phyloP scores from a whole-genome alignment of 2,888 invertebrate genomes.

The Protonemura montana region DNA sequence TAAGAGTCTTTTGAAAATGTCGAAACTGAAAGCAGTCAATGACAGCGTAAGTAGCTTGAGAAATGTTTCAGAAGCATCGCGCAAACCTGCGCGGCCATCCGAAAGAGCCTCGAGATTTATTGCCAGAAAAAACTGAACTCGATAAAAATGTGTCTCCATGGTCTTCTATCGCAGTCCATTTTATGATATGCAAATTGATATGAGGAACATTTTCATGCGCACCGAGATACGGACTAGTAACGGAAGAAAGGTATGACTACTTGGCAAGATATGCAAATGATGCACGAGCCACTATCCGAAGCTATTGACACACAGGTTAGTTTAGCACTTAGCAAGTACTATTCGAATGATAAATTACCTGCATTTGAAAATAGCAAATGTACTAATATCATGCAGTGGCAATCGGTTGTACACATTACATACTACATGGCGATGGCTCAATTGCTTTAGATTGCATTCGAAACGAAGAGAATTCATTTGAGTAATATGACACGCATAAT shows the following conservation, averaged over 20 bases:
- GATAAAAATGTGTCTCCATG: not conserved
- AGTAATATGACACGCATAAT: no score
- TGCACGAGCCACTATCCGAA: not conserved
- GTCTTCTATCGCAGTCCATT: not conserved
- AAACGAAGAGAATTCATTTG: not conserved
- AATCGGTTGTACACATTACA: not conserved
- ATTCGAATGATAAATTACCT: not conserved
- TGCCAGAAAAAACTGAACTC: not conserved
- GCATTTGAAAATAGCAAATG: conserved; percentile 7
- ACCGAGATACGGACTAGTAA: not conserved
- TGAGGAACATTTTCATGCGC: not conserved
- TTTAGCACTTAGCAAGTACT: not conserved
- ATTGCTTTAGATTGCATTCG: not conserved
- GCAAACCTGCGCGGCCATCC: not conserved
- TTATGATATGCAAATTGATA: not conserved
- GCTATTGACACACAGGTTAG: not conserved
- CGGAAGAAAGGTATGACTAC: not conserved
- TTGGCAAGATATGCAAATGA: not conserved
- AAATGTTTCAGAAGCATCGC: not conserved
- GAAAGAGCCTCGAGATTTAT: not conserved
- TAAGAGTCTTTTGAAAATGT: conserved; percentile 36
- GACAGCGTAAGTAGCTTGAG: conserved; percentile 25
- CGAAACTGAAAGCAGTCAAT: conserved; percentile 23
- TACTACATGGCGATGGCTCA: not conserved
- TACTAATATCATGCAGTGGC: conserved; percentile 7